These are phyloP conservation scores for Yponomeuta sedellus DNA, from an alignment of 2,888 invertebrate genomes.

Conservation along the genomic window DNA sequence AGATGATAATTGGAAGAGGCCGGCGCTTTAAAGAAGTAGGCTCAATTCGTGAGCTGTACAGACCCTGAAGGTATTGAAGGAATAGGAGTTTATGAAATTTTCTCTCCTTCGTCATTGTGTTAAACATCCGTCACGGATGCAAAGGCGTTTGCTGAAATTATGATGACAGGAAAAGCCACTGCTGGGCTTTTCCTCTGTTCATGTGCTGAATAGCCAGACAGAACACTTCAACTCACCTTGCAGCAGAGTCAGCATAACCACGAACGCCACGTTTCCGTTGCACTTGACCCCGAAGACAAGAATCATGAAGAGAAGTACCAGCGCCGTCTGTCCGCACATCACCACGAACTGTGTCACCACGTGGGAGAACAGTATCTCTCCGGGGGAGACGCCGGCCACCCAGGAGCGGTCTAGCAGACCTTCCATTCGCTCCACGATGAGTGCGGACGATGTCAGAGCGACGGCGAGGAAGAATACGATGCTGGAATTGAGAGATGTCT, in stretches of 20 bases:
- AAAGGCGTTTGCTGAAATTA: too few relatives aligned
- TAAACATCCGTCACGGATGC: too few relatives aligned
- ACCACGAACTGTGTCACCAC: slow-evolving; percentile 96
- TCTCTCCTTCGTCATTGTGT: too few relatives aligned
- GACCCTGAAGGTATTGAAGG: too few relatives aligned
- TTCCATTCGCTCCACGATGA: slow-evolving; percentile 93
- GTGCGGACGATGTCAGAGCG: slow-evolving; percentile 92
- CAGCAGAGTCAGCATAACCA: slow-evolving; percentile 88
- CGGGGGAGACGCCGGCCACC: slow-evolving; percentile 94
- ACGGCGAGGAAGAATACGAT: slow-evolving; percentile 98
- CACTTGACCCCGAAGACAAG: slow-evolving; percentile 93
- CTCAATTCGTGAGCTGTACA: too few relatives aligned
- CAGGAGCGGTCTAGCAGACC: slow-evolving; percentile 94
- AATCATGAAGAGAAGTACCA: slow-evolving; percentile 94
- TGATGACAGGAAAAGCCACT: too few relatives aligned
- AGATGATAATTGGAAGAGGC: too few relatives aligned
- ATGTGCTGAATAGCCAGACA: background rate
- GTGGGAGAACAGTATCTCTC: slow-evolving; percentile 95
- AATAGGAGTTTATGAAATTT: too few relatives aligned
- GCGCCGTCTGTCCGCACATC: slow-evolving; percentile 94
- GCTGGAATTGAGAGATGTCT: slow-evolving; percentile 64
- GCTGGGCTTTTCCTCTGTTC: too few relatives aligned
- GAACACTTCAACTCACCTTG: slow-evolving; percentile 75
- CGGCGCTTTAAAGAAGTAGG: too few relatives aligned
- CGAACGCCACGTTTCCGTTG: slow-evolving; percentile 90